Conservation (phyloP, 2,888 invertebrate genomes). For the Troides helena region DNA sequence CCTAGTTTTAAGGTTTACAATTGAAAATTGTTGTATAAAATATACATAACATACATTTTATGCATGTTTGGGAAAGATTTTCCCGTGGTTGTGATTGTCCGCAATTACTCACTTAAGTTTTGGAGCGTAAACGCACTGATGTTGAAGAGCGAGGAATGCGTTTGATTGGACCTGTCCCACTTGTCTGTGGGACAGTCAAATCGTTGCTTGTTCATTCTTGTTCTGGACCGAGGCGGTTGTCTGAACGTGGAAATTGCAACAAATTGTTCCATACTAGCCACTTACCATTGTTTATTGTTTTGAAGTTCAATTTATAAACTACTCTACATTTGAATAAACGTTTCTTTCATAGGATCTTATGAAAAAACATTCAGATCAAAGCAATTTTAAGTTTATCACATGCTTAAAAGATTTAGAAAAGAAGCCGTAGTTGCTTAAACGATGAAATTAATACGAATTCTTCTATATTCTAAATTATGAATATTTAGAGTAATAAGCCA, state of each 20-base stretch:
- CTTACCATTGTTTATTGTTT: conserved; percentile 3
- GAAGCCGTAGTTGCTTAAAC: background rate
- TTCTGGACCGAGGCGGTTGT: conserved; percentile 1
- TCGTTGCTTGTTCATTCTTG: conserved; percentile 16
- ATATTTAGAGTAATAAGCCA: background rate
- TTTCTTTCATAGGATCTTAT: background rate
- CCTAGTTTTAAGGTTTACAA: too few relatives aligned
- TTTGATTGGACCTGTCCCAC: conserved; percentile 23
- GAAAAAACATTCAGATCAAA: background rate
- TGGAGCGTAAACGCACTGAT: conserved; percentile 21
- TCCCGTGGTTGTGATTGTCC: conserved; percentile 6
- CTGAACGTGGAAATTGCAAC: conserved; percentile 21
- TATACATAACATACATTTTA: background rate
- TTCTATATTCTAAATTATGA: background rate
- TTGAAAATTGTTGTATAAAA: too few relatives aligned
- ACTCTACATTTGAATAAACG: too few relatives aligned
- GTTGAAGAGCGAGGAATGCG: conserved; percentile 16
- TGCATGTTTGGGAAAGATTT: background rate
- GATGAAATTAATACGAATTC: too few relatives aligned
- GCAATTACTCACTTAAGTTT: conserved; percentile 23
- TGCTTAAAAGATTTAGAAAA: background rate
- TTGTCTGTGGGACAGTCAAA: conserved; percentile 23
- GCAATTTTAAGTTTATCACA: background rate
- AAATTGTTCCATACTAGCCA: conserved; percentile 11
- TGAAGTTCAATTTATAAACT: background rate